Base-by-base conservation (phyloP, 2,888 invertebrate species). In the Caenorhabditis sp. region DNA sequence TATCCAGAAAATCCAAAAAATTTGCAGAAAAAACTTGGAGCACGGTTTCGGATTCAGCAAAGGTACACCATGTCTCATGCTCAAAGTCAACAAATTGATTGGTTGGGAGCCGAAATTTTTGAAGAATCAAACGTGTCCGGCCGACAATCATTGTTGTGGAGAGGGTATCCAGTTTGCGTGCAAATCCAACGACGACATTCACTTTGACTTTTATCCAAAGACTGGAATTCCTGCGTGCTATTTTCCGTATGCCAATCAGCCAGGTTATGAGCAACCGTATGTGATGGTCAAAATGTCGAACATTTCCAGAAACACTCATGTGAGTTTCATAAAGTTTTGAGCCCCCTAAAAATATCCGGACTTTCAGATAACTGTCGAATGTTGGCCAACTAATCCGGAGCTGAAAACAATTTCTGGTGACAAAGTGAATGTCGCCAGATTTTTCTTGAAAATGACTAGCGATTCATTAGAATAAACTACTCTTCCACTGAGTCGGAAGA, bases 11-110 rank as follows among this genome's bases (percentile, higher is more conserved):
- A n/a, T n/a, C n/a, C n/a, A n/a, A n/a, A n/a, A n/a, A n/a, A n/a
- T n/a, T n/a, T n/a, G n/a, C n/a, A 69, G 69, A 14, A 61, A 66
- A 21, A 62, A 58, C 23, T 50, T 75, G 37, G 75, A 75, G 24
- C 49, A 36, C 8, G 75, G 75, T 6, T 63, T 77, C 24, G 75
- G 77, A 21, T 77, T 65, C 69, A 67, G 64, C 53, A 67, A 75
- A 27, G 75, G 65, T 14, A 64, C 66, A 24, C 77, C 77, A 5
- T 77, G 77, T 58, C 62, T 77, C 12, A 73, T 77, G 66, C 21
- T 77, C 43, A 69, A 68, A 55, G 37, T 77, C 19, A 75, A 74
- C 63, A 77, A 77, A 31, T 62, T 69, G 19, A 53, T 74, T 24
- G 69, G 73, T 66, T 74, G 73, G 69, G 43, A 49, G 14, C 73